Evolutionary conservation across 2,113 vertebrate species (phyloP).

Genomic region (Pteruthius melanotis): DNA sequence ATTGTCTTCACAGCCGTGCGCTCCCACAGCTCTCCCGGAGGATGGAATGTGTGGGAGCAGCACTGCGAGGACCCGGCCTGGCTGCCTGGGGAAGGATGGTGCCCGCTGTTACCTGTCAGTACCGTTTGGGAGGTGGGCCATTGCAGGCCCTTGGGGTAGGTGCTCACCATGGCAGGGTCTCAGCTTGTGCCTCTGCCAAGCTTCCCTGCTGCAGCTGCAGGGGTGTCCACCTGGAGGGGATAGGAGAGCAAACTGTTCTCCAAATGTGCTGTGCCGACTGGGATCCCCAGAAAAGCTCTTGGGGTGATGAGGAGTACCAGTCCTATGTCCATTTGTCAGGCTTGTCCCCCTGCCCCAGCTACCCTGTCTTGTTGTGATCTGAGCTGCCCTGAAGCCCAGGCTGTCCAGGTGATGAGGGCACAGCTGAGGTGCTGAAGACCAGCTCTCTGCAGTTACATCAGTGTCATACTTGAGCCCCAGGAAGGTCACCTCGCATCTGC

Average conservation of each 20-base stretch:
- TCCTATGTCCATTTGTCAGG: not conserved
- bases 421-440: not conserved
- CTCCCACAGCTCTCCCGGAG: not conserved
- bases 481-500: rapidly evolving
- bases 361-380: rapidly evolving
- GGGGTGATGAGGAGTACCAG: not conserved
- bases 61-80: rapidly evolving
- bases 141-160: not conserved
- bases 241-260: not conserved
- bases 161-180: rapidly evolving
- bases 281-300: not conserved
- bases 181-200: rapidly evolving
- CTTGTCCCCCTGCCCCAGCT: not conserved
- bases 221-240: not conserved
- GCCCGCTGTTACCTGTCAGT: not conserved
- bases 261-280: rapidly evolving
- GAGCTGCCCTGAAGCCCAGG: rapidly evolving
- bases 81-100: not conserved
- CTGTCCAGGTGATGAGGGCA: not conserved
- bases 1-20: rapidly evolving
- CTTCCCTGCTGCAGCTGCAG: not conserved
- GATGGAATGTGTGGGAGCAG: not conserved
- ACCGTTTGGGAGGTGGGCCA: not conserved
- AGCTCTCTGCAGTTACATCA: not conserved
- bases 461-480: not conserved